Percentiles rank a stretch among this genome's conserved stretches.
Conservation (phyloP, 1,140 invertebrate species). For the Tenebrio molitor region DNA sequence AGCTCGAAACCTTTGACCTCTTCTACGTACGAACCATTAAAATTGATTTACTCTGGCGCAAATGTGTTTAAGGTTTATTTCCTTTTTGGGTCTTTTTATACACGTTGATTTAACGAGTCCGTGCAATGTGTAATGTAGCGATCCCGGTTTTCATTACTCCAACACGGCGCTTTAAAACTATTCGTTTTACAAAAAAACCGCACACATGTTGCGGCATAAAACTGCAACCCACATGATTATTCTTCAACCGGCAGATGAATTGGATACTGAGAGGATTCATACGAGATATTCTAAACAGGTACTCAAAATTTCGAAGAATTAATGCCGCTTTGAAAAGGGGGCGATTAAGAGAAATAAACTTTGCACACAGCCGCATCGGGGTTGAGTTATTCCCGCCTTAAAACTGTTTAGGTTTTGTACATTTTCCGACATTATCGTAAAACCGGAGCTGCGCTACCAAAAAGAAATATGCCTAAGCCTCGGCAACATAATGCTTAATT, state of each 20-base stretch:
- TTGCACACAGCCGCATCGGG: neutral
- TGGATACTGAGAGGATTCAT: no score
- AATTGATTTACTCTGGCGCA: neutral
- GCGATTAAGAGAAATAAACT: neutral
- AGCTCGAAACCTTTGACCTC: neutral
- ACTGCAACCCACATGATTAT: no score
- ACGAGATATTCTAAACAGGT: no score
- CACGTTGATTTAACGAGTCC: no score
- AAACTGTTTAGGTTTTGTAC: neutral
- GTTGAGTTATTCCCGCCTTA: neutral
- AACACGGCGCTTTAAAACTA: no score
- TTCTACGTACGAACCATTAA: neutral
- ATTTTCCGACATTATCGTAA: conserved; percentile 3
- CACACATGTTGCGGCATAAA: no score
- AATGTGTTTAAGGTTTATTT: neutral
- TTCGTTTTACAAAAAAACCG: no score
- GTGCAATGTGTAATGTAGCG: no score
- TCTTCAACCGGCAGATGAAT: no score
- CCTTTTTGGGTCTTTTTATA: neutral
- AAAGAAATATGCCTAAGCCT: neutral
- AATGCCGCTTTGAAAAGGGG: no score
- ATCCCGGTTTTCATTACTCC: no score
- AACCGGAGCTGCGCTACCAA: neutral
- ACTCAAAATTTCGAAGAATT: no score
- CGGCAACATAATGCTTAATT: neutral